These are phyloP conservation scores for Shinisaurus crocodilurus DNA, from an alignment of 2,113 vertebrate genomes.

Conservation along the genomic window DNA sequence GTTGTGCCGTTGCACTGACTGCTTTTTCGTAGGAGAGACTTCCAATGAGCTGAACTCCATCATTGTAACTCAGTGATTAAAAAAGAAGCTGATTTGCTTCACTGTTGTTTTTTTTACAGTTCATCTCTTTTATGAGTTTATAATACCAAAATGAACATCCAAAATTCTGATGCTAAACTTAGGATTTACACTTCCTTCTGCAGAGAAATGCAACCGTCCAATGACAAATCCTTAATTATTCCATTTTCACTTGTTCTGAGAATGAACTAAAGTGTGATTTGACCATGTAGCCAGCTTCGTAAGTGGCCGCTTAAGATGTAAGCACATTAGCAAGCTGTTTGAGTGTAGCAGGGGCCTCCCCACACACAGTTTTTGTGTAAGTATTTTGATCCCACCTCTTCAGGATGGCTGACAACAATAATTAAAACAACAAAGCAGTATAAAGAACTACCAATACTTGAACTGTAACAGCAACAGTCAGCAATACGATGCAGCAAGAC, in stretches of 20 bases:
- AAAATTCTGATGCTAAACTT: neutral
- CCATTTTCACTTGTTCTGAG: neutral
- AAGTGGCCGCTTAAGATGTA: neutral
- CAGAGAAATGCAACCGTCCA: neutral
- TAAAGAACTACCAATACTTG: neutral
- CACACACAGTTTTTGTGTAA: neutral
- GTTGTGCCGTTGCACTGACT: neutral
- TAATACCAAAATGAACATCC: neutral
- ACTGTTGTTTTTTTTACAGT: neutral
- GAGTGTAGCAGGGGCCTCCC: neutral
- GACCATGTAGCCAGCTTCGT: neutral
- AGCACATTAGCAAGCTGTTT: neutral
- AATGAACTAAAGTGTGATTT: neutral
- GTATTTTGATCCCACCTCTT: neutral
- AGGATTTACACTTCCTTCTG: neutral
- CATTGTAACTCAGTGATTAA: neutral
- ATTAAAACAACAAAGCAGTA: neutral
- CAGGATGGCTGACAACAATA: neutral
- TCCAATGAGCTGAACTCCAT: neutral
- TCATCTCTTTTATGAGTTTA: neutral
- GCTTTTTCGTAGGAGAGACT: neutral
- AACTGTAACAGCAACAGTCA: neutral
- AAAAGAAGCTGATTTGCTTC: neutral
- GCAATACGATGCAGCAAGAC: neutral
- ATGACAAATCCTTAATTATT: neutral